These are phyloP conservation scores for Calypte anna DNA, from an alignment of 2,113 vertebrate species.

Conservation along the genomic window DNA sequence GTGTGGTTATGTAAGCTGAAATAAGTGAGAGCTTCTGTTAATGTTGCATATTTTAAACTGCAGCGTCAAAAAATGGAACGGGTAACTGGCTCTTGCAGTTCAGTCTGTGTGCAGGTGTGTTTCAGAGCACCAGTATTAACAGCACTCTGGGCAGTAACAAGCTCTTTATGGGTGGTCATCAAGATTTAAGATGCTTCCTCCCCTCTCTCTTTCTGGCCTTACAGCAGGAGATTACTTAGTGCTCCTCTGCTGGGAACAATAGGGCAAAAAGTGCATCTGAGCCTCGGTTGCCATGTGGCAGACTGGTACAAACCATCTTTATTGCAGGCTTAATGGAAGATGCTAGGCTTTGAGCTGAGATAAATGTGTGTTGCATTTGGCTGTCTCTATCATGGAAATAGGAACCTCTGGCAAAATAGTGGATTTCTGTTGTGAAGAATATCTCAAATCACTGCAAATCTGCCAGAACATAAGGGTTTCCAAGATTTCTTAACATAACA, in stretches of 20 bases:
- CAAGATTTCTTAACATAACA: background rate
- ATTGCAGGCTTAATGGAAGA: rapidly evolving
- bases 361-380: background rate
- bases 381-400: background rate
- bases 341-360: background rate
- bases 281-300: background rate
- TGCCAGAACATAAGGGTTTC: background rate
- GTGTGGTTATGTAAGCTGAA: background rate
- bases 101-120: background rate
- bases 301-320: background rate
- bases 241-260: background rate
- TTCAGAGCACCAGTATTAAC: background rate
- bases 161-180: rapidly evolving
- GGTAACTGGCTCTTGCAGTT: background rate
- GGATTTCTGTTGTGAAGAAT: background rate
- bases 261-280: background rate
- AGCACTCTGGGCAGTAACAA: background rate
- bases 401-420: background rate
- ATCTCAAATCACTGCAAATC: background rate
- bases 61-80: background rate
- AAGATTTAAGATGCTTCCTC: rapidly evolving
- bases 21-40: background rate
- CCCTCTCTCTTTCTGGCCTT: background rate
- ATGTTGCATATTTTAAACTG: background rate
- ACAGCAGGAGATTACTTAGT: background rate